These are phyloP conservation scores for Gastrophysa polygoni DNA, from an alignment of 2,888 invertebrate species.

Conservation along the genomic window DNA sequence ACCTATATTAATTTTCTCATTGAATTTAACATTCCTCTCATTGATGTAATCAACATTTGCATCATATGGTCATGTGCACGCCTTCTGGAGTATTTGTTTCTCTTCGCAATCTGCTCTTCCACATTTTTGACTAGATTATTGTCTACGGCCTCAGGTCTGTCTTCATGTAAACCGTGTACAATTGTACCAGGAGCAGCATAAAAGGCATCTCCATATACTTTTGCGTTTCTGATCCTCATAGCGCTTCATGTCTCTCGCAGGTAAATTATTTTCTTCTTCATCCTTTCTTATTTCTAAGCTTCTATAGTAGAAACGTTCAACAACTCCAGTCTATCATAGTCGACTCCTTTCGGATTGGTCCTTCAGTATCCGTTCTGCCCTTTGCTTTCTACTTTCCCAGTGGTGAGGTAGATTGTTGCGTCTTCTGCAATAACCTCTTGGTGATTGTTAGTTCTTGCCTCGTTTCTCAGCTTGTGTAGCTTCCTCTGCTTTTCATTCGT, in stretches of 20 bases:
- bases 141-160: slow-evolving; percentile 86
- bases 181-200: slow-evolving; percentile 93
- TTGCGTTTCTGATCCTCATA: slow-evolving; percentile 86
- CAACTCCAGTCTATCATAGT: slow-evolving; percentile 88
- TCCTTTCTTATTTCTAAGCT: slow-evolving; percentile 81
- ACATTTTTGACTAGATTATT: slow-evolving; percentile 94
- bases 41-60: slow-evolving; percentile 99
- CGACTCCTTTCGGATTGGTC: slow-evolving; percentile 89
- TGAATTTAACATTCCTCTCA: slow-evolving; percentile 97
- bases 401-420: slow-evolving; percentile 92
- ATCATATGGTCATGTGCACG: slow-evolving; percentile 96
- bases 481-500: slow-evolving; percentile 76
- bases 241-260: slow-evolving; percentile 79
- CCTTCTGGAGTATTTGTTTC: slow-evolving; percentile 93
- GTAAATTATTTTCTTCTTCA: slow-evolving; percentile 88
- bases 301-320: slow-evolving; percentile 87
- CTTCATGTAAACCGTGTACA: slow-evolving; percentile 87
- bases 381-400: slow-evolving; percentile 88
- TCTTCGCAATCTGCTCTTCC: slow-evolving; percentile 90
- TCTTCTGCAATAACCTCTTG: slow-evolving; percentile 97
- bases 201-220: slow-evolving; percentile 92
- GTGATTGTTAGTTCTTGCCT: slow-evolving; percentile 91
- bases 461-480: slow-evolving; percentile 80
- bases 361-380: slow-evolving; percentile 92
- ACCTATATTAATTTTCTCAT: slow-evolving; percentile 96